These are phyloP conservation scores for Micrasema longulum DNA, from an alignment of 1,140 invertebrate species.

Conservation along the genomic window DNA sequence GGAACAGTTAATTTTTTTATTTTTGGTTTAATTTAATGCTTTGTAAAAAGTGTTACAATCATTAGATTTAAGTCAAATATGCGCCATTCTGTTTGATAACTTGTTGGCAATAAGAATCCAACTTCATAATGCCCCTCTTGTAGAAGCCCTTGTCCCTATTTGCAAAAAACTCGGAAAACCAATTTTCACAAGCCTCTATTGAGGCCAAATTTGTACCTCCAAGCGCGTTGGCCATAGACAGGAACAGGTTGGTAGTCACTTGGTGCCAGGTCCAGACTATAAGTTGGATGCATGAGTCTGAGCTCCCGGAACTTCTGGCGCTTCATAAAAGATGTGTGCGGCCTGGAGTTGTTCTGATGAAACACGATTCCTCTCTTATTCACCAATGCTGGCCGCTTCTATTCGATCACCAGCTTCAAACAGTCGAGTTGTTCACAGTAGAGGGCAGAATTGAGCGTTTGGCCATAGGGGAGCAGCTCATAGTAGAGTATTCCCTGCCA, in stretches of 20 bases:
- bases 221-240: slow-evolving; percentile 12
- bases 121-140: too few species aligned
- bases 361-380: slow-evolving; percentile 11
- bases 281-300: too few species aligned
- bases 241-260: too few species aligned
- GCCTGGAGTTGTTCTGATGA: slow-evolving; percentile 17
- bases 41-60: too few species aligned
- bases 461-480: slow-evolving; percentile 1
- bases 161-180: too few species aligned
- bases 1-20: too few species aligned
- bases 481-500: slow-evolving; percentile 1
- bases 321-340: slow-evolving; percentile 17
- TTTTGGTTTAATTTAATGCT: too few species aligned
- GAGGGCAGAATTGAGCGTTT: neutral
- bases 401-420: slow-evolving; percentile 16
- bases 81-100: too few species aligned
- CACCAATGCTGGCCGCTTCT: slow-evolving; percentile 18
- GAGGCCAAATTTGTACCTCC: neutral
- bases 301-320: slow-evolving; percentile 19
- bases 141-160: too few species aligned
- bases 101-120: too few species aligned
- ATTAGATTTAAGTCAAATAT: too few species aligned
- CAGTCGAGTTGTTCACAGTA: slow-evolving; percentile 21
- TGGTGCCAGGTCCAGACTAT: too few species aligned
- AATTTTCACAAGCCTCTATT: slow-evolving; percentile 16